Conservation (phyloP, 2,113 vertebrate genomes). For the Microtus richardsoni region DNA sequence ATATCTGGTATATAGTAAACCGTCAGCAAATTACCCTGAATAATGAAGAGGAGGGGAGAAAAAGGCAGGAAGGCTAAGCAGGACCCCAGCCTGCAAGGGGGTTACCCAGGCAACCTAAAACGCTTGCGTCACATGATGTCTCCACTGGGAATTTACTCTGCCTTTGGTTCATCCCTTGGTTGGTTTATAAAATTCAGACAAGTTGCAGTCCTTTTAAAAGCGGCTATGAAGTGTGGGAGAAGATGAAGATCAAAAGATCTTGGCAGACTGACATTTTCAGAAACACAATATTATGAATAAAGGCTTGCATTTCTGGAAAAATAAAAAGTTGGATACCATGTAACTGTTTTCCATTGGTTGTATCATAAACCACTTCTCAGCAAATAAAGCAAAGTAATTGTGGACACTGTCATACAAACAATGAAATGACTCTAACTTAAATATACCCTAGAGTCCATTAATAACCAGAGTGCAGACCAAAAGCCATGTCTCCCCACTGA, state of each 20-base stretch:
- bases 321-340: background rate
- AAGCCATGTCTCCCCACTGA: background rate
- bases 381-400: background rate
- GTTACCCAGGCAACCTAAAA: background rate
- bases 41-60: background rate
- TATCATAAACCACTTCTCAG: background rate
- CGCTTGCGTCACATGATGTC: too few relatives aligned
- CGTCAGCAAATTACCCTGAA: background rate
- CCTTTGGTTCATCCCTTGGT: background rate
- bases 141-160: background rate
- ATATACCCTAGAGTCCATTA: background rate
- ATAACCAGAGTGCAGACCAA: background rate
- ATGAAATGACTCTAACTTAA: conserved; percentile 8
- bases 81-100: background rate
- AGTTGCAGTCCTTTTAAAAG: background rate
- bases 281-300: background rate
- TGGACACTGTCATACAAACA: background rate
- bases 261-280: background rate
- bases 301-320: background rate
- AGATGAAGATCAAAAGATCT: background rate
- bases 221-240: background rate
- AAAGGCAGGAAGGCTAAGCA: background rate
- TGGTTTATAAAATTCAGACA: conserved; percentile 20
- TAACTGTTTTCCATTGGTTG: background rate
- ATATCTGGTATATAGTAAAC: background rate